A percentile compares a stretch with the other conserved stretches of the same genome.
Conservation (phyloP, 2,888 invertebrate species). For the Xanthia togata region DNA sequence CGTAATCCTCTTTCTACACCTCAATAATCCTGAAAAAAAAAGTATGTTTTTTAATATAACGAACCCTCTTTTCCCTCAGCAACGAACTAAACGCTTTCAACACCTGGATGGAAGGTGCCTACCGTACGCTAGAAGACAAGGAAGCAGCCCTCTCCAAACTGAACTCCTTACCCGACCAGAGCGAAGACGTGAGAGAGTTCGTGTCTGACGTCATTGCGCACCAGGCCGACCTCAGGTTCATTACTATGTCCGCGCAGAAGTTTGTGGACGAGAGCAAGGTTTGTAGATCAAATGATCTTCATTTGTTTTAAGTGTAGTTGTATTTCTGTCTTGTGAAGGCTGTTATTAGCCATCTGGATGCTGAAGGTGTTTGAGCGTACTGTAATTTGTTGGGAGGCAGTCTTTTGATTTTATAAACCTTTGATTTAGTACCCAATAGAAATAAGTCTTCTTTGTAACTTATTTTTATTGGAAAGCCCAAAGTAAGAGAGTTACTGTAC, state of each 20-base stretch:
- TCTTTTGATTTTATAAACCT: no score
- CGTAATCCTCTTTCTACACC: no score
- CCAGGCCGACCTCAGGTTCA: constrained; percentile 98
- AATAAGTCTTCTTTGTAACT: no score
- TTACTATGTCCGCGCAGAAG: constrained; percentile 98
- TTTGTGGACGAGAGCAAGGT: constrained; percentile 98
- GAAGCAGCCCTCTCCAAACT: constrained; percentile 95
- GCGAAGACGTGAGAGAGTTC: constrained; percentile 96
- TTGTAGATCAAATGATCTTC: background rate
- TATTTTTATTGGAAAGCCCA: background rate
- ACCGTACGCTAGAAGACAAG: constrained; percentile 95
- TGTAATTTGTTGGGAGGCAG: background rate
- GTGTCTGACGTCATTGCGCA: constrained; percentile 98
- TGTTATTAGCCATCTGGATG: background rate
- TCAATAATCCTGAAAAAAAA: no score
- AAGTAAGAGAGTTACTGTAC: background rate
- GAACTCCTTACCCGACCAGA: constrained; percentile 92
- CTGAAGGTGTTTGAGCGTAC: background rate
- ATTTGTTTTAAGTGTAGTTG: background rate
- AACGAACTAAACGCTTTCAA: constrained; percentile 95
- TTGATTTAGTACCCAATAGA: no score
- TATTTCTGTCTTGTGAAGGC: background rate
- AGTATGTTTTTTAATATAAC: no score
- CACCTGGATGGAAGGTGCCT: constrained; percentile 95
- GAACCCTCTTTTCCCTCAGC: constrained; percentile 76